Conservation (phyloP, 2,113 vertebrate species). For the Mandrillus leucophaeus region DNA sequence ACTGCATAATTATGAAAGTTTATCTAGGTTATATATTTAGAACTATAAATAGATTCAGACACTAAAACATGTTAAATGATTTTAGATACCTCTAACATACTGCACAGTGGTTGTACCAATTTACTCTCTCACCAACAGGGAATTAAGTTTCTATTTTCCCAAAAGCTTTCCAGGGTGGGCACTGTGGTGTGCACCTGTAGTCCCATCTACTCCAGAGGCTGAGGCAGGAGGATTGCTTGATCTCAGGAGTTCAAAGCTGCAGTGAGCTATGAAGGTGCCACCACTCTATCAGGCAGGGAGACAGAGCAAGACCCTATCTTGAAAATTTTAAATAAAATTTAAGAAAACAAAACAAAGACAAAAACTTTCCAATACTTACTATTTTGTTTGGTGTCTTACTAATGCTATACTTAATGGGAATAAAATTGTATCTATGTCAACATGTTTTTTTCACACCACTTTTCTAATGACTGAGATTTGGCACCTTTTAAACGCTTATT, state of each 20-base stretch:
- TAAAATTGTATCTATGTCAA: background rate
- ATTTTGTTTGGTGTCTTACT: background rate
- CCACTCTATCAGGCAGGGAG: too few relatives aligned
- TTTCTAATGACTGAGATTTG: background rate
- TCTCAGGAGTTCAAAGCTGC: too few relatives aligned
- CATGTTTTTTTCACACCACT: rapidly evolving
- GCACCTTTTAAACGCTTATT: background rate
- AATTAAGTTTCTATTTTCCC: background rate
- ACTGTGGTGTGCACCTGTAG: too few relatives aligned
- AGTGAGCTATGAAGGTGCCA: too few relatives aligned
- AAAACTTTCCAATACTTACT: background rate
- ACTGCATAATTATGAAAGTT: background rate
- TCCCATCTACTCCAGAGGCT: too few relatives aligned
- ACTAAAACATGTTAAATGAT: background rate
- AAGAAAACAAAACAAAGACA: too few relatives aligned
- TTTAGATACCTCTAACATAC: background rate
- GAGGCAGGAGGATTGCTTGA: too few relatives aligned
- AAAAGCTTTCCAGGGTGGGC: background rate
- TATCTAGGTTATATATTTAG: background rate
- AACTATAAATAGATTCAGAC: background rate
- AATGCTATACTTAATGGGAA: background rate
- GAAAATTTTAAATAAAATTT: too few relatives aligned
- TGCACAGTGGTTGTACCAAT: background rate
- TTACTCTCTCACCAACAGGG: rapidly evolving
- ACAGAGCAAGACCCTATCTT: too few relatives aligned